Conservation (phyloP, 2,797 vertebrate genomes). For the Sitta carolinensis region DNA sequence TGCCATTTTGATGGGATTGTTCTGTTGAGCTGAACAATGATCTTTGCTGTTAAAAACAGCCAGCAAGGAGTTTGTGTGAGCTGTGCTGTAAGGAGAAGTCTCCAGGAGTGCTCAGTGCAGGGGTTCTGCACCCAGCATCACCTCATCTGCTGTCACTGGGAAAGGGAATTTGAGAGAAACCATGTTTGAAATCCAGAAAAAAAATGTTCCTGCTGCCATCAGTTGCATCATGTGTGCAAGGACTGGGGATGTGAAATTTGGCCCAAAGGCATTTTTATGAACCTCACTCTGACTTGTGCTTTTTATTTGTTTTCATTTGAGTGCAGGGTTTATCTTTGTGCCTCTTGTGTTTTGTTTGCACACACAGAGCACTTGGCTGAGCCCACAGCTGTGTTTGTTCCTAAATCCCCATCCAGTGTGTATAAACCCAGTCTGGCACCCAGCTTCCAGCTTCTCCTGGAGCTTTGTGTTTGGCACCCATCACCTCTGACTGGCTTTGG, state of each 20-base stretch:
- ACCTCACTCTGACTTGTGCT: rapidly evolving
- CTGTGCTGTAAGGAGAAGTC: neutral
- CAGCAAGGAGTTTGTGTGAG: neutral
- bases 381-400: neutral
- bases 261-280: neutral
- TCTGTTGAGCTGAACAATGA: constrained; percentile 8
- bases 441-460: neutral
- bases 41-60: neutral
- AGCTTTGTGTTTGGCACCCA: neutral
- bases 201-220: neutral
- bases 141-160: neutral
- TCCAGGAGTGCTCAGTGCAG: neutral
- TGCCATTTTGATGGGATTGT: neutral
- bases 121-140: neutral
- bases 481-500: neutral
- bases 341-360: neutral
- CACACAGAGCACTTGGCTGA: neutral
- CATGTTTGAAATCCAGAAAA: neutral
- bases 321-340: neutral
- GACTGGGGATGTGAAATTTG: neutral
- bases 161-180: neutral
- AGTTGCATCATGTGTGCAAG: neutral
- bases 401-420: neutral
- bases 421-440: neutral
- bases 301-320: neutral